Evolutionary conservation across 2,888 invertebrate species (phyloP).

Genomic region (Drosophila algonquin): DNA sequence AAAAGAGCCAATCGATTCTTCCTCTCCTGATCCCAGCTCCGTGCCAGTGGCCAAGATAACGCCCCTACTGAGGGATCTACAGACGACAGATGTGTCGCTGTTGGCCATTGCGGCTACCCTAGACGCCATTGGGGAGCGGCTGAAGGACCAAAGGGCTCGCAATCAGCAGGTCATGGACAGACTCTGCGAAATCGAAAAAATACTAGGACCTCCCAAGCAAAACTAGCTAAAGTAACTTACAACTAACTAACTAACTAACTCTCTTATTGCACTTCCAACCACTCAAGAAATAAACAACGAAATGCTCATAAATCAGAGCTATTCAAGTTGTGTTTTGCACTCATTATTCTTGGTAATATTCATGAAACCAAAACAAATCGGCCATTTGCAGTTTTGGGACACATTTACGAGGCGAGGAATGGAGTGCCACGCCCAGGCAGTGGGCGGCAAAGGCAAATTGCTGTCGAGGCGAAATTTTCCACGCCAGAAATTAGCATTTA

Average conservation of each 20-base stretch:
- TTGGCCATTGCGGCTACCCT: conserved; percentile 67
- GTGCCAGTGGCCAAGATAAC: conserved; percentile 65
- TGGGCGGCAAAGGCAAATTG: conserved; percentile 29
- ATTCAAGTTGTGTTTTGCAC: not conserved
- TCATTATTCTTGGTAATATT: conserved; percentile 28
- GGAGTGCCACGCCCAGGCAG: conserved; percentile 5
- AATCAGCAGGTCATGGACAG: conserved; percentile 68
- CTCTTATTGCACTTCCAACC: not conserved
- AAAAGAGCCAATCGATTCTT: not conserved
- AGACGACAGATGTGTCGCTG: conserved; percentile 63
- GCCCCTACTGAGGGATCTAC: conserved; percentile 54
- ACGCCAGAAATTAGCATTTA: conserved; percentile 47
- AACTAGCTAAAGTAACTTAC: conserved; percentile 9
- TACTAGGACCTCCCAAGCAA: conserved; percentile 45
- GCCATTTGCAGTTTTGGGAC: conserved; percentile 49
- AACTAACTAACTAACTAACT: not conserved
- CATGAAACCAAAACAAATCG: conserved; percentile 51
- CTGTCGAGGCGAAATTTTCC: conserved; percentile 46
- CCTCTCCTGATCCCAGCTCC: conserved; percentile 11
- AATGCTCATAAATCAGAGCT: not conserved
- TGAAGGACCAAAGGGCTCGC: conserved; percentile 60
- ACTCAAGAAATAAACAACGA: not conserved
- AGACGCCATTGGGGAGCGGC: conserved; percentile 62
- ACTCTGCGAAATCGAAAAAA: conserved; percentile 68
- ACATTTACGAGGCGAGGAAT: conserved; percentile 27